Conservation (phyloP, 2,797 vertebrate species). For the Capromys pilorides region DNA sequence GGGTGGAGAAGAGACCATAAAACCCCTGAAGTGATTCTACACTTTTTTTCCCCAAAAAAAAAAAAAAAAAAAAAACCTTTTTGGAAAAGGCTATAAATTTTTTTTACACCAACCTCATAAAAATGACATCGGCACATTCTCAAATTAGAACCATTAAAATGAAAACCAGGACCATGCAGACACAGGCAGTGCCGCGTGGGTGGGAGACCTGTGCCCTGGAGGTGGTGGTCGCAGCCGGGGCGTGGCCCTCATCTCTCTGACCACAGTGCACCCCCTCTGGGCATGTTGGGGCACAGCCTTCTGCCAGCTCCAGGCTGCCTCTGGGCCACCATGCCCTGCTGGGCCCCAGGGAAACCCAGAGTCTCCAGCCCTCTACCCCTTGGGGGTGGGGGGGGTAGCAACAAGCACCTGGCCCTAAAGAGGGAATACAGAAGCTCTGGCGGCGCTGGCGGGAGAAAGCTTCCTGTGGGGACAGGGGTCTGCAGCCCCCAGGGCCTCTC, state of each 20-base stretch:
- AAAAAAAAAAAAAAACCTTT: slow-evolving; percentile 81
- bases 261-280: background rate
- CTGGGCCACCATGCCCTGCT: background rate
- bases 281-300: background rate
- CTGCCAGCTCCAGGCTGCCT: background rate
- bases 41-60: slow-evolving; percentile 57
- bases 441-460: background rate
- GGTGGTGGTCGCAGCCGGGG: background rate
- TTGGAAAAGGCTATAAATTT: slow-evolving; percentile 87
- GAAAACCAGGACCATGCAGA: slow-evolving; percentile 75
- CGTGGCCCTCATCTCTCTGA: background rate
- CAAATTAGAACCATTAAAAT: slow-evolving; percentile 88
- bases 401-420: background rate
- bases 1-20: slow-evolving; percentile 36
- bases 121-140: slow-evolving; percentile 91
- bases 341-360: background rate
- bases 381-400: background rate
- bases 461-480: background rate
- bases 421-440: background rate
- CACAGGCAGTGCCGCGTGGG: slow-evolving; percentile 60
- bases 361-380: background rate
- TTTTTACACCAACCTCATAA: slow-evolving; percentile 90
- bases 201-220: background rate
- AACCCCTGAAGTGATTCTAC: slow-evolving; percentile 69
- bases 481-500: background rate